These are phyloP conservation scores for Neodon shergylaensis DNA, from an alignment of 2,113 vertebrate genomes.

Conservation along the genomic window DNA sequence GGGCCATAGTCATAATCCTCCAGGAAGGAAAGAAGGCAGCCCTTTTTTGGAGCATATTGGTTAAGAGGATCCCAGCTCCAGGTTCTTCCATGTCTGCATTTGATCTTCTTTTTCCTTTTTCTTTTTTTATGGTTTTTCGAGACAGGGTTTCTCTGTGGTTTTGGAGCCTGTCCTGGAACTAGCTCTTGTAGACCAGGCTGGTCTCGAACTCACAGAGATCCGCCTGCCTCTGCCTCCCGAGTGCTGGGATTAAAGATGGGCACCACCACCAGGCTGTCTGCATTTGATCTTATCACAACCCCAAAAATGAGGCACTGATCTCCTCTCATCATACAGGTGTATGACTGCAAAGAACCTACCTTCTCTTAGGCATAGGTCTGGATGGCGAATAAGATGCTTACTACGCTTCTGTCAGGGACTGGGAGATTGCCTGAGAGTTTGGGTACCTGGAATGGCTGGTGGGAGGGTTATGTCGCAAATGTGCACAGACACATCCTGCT, in stretches of 20 bases:
- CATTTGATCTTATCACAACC: background rate
- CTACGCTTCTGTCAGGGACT: background rate
- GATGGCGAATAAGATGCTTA: background rate
- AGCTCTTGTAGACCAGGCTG: no score
- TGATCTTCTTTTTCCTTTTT: background rate
- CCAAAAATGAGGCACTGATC: background rate
- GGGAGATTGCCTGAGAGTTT: background rate
- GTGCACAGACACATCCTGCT: background rate
- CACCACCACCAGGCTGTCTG: background rate
- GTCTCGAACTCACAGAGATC: no score
- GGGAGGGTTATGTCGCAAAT: background rate
- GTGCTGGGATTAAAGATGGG: no score
- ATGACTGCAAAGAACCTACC: background rate
- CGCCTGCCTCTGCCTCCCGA: no score
- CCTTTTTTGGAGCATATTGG: background rate
- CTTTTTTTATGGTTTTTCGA: no score
- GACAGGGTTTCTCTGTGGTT: no score
- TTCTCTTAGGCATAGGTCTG: background rate
- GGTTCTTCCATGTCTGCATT: background rate
- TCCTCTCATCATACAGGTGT: background rate
- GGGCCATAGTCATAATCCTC: background rate
- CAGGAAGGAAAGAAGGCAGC: background rate
- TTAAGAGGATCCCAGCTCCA: background rate
- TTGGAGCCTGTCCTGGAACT: no score
- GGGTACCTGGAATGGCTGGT: background rate